A percentile compares a stretch with the other conserved stretches of the same genome.
These are phyloP conservation scores for Odontamblyopus lacepedii DNA, from an alignment of 2,797 vertebrate genomes.

Conservation along the genomic window DNA sequence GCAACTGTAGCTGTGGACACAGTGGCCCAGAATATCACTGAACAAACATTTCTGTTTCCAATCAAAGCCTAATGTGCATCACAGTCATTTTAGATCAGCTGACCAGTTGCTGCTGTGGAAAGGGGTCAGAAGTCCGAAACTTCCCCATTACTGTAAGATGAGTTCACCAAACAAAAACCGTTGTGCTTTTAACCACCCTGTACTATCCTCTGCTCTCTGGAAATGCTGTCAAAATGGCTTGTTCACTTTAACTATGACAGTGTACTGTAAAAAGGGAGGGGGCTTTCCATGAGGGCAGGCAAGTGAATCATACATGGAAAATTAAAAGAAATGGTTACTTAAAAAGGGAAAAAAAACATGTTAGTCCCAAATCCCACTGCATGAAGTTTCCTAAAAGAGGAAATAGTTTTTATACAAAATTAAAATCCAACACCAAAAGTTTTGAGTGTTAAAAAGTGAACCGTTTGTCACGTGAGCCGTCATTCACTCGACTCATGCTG, in stretches of 20 bases:
- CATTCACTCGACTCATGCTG: not conserved
- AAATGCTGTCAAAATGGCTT: conserved; percentile 8
- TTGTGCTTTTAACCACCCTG: conserved; percentile 1
- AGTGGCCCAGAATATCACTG: not conserved
- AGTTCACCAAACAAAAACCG: conserved; percentile 19
- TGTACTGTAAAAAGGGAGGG: conserved; percentile 42
- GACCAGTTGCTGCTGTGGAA: not conserved
- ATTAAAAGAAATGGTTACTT: conserved; percentile 61
- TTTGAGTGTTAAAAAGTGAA: not conserved
- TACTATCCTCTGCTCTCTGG: conserved; percentile 6
- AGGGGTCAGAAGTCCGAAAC: conserved; percentile 26
- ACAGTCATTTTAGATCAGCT: not conserved
- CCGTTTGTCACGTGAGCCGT: not conserved
- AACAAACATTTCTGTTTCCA: conserved; percentile 12
- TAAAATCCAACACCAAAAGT: conserved; percentile 4
- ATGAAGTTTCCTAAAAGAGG: not conserved
- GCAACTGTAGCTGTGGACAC: conserved; percentile 6
- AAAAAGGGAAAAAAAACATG: conserved; percentile 45
- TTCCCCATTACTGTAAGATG: conserved; percentile 30
- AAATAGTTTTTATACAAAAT: conserved; percentile 4
- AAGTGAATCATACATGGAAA: conserved; percentile 75
- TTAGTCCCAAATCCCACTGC: conserved; percentile 1
- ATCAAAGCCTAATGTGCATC: not conserved
- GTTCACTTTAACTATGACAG: conserved; percentile 22
- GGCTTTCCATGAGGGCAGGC: conserved; percentile 48